phyloP scores from a whole-genome alignment of 2,113 vertebrate genomes.

The Psilopogon haemacephalus region DNA sequence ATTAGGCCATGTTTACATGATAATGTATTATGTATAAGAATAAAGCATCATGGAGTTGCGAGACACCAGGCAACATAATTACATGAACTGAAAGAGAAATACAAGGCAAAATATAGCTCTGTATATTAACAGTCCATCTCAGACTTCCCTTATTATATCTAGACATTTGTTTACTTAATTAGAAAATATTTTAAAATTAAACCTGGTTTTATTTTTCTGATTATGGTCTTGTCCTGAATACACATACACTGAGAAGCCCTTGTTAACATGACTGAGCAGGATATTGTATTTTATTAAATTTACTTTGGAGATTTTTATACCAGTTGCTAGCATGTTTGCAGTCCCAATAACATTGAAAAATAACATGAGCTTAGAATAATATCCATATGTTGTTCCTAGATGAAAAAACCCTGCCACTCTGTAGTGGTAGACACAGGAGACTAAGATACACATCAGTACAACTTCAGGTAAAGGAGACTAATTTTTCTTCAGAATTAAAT shows the following conservation, averaged over 20 bases:
- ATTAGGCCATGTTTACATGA: slow-evolving; percentile 25
- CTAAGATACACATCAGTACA: not conserved
- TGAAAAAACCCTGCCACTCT: not conserved
- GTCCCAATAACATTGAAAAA: not conserved
- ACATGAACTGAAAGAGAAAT: slow-evolving; percentile 22
- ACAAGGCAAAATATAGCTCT: slow-evolving; percentile 16
- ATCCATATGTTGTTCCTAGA: not conserved
- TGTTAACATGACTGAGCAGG: not conserved
- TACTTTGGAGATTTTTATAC: not conserved
- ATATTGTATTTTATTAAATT: slow-evolving; percentile 25
- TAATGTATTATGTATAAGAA: slow-evolving; percentile 32
- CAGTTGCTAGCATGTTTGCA: not conserved
- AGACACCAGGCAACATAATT: slow-evolving; percentile 48
- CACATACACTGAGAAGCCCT: not conserved
- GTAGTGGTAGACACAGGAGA: not conserved
- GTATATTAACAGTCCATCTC: not conserved
- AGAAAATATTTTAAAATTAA: slow-evolving; percentile 16
- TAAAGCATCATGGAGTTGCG: slow-evolving; percentile 15
- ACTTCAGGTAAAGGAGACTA: not conserved
- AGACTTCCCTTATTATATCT: not conserved
- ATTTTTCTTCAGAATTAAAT: not conserved
- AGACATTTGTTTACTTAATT: slow-evolving; percentile 21
- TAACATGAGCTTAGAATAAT: not conserved
- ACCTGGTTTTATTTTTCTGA: slow-evolving; percentile 5
- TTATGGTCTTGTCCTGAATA: not conserved